These are phyloP conservation scores for Eucera pruinosa DNA, from an alignment of 2,888 invertebrate species.

Conservation along the genomic window DNA sequence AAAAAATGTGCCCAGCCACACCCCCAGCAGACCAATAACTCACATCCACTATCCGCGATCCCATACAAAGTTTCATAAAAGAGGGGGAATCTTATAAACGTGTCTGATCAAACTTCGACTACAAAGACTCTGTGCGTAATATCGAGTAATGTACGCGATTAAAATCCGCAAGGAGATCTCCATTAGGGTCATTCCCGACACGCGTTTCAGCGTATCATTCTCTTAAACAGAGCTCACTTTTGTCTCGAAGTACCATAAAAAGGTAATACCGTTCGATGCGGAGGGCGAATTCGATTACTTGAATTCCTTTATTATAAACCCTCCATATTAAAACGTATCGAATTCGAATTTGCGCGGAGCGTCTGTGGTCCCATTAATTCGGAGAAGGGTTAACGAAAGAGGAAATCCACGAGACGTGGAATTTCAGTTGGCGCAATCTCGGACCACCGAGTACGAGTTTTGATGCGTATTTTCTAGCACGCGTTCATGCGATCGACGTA, in stretches of 20 bases:
- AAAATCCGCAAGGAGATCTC: constrained; percentile 28
- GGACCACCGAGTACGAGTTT: too few species aligned
- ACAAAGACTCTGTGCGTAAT: constrained; percentile 5
- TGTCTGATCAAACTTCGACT: constrained; percentile 23
- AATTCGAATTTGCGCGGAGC: too few species aligned
- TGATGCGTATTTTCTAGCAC: neutral
- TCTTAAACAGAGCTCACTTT: constrained; percentile 21
- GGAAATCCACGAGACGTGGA: constrained; percentile 40
- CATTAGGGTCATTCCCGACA: constrained; percentile 33
- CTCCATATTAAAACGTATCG: too few species aligned
- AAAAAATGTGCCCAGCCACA: constrained; percentile 6
- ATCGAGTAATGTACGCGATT: constrained; percentile 34
- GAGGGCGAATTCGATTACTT: constrained; percentile 8
- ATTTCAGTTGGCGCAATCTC: too few species aligned
- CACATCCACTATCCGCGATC: neutral
- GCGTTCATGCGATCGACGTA: constrained; percentile 4
- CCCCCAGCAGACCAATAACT: constrained; percentile 7
- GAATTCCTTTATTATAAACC: too few species aligned
- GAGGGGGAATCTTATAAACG: neutral
- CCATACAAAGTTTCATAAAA: constrained; percentile 8
- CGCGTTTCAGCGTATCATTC: constrained; percentile 5
- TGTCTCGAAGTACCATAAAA: constrained; percentile 4
- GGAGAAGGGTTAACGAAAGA: too few species aligned
- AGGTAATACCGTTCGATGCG: neutral
- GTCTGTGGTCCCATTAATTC: too few species aligned